phyloP scores from a whole-genome alignment of 2,888 invertebrate species.

The Caenorhabditis plicata region DNA sequence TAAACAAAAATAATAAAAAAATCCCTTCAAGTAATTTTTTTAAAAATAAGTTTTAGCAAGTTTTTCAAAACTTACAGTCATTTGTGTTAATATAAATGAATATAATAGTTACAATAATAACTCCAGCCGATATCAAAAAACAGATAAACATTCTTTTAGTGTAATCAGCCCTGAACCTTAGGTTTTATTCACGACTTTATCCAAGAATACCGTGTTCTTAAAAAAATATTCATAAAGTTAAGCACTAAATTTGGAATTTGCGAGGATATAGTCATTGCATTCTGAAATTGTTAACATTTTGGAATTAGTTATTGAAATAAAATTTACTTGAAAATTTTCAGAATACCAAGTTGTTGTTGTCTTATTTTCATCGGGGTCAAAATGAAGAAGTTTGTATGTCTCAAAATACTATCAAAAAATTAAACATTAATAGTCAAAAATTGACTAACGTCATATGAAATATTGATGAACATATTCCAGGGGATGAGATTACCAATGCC shows the following conservation, averaged over 20 bases:
- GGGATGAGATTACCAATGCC: too few species aligned
- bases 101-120: constrained; percentile 67
- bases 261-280: constrained; percentile 82
- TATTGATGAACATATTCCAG: too few species aligned
- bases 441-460: too few species aligned
- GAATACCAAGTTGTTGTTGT: too few species aligned
- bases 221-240: constrained; percentile 70
- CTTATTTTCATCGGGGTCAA: too few species aligned
- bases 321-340: too few species aligned
- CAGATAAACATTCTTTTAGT: constrained; percentile 78
- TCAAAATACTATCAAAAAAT: too few species aligned
- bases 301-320: too few species aligned
- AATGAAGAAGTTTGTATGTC: too few species aligned
- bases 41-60: background rate
- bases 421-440: too few species aligned
- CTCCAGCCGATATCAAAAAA: constrained; percentile 54
- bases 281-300: too few species aligned
- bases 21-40: constrained; percentile 62
- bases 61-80: constrained; percentile 66
- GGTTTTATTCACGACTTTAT: background rate
- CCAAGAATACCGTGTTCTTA: constrained; percentile 16
- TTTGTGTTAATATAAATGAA: constrained; percentile 68
- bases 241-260: constrained; percentile 92
- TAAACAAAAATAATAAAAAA: constrained; percentile 67
- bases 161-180: constrained; percentile 75